Percentiles rank a stretch among this genome's conserved stretches.
Conservation (phyloP, 2,113 vertebrate species). For the Pomatostomus ruficeps region DNA sequence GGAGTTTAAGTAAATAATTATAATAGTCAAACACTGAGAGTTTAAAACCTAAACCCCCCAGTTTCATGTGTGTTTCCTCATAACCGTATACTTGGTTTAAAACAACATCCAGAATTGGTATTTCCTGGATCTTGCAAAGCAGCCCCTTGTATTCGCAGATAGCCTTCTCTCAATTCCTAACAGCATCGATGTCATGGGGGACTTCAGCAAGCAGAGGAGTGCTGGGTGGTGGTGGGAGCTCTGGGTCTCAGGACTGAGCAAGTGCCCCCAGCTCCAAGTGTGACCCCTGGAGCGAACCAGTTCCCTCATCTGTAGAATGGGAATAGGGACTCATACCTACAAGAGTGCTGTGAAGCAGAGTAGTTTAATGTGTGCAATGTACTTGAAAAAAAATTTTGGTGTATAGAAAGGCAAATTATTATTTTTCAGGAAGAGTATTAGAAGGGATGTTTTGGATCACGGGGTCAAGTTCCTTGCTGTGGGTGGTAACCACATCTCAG, state of each 20-base stretch:
- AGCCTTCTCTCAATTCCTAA: background rate
- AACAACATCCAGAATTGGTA: background rate
- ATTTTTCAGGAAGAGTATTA: background rate
- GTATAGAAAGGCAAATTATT: background rate
- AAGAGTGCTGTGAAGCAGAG: background rate
- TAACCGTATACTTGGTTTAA: background rate
- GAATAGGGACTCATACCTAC: background rate
- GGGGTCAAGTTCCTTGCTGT: background rate
- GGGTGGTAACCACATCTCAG: slow-evolving; percentile 21
- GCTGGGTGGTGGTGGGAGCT: background rate
- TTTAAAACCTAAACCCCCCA: background rate
- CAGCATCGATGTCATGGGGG: background rate
- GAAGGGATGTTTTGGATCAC: background rate
- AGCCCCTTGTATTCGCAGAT: background rate
- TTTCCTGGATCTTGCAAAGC: background rate
- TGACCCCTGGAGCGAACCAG: background rate
- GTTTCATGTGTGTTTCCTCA: background rate
- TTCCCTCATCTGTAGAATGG: background rate
- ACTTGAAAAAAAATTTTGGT: background rate
- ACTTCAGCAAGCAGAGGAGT: background rate
- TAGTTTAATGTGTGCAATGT: background rate
- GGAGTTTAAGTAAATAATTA: background rate
- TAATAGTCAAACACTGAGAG: background rate
- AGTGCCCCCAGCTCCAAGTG: background rate
- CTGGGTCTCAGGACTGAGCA: accelerated